Evolutionary conservation across 2,888 invertebrate genomes (phyloP).

Genomic region (Desoria tigrina): DNA sequence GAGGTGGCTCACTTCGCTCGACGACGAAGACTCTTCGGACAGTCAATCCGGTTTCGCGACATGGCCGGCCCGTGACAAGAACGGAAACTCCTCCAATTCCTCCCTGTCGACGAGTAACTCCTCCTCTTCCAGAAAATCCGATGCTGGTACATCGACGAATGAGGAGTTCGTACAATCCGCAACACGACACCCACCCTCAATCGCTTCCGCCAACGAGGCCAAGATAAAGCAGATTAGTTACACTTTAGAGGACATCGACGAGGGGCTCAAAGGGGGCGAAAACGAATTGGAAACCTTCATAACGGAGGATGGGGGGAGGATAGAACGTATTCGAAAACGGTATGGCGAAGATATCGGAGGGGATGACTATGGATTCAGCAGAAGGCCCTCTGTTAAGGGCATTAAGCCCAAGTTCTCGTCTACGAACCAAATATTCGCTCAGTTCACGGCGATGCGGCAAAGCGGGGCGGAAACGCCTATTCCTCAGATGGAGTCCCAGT

Average conservation of each 20-base stretch:
- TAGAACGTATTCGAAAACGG: slow-evolving; percentile 78
- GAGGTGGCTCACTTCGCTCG: slow-evolving; percentile 79
- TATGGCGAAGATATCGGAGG: slow-evolving; percentile 73
- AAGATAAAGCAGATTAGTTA: slow-evolving; percentile 59
- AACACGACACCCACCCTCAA: slow-evolving; percentile 45
- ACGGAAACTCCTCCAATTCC: slow-evolving; percentile 27
- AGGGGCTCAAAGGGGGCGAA: slow-evolving; percentile 59
- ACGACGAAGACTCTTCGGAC: slow-evolving; percentile 66
- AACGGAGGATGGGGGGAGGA: slow-evolving; percentile 77
- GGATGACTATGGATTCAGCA: slow-evolving; percentile 85
- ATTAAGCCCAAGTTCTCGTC: slow-evolving; percentile 84
- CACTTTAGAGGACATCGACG: slow-evolving; percentile 67
- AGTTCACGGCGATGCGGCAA: slow-evolving; percentile 49
- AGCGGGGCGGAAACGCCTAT: slow-evolving; percentile 44
- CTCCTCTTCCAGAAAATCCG: slow-evolving; percentile 47
- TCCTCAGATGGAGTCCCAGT: slow-evolving; percentile 45
- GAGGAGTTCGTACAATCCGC: slow-evolving; percentile 51
- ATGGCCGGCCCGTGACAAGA: slow-evolving; percentile 53
- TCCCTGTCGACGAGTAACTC: slow-evolving; percentile 29
- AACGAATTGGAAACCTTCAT: slow-evolving; percentile 80
- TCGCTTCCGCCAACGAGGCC: slow-evolving; percentile 49
- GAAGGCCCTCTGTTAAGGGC: slow-evolving; percentile 83
- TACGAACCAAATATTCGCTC: slow-evolving; percentile 59
- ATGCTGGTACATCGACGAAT: slow-evolving; percentile 51
- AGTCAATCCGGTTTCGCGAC: slow-evolving; percentile 51